Percentiles rank a stretch among this genome's conserved stretches.
Evolutionary conservation across 2,888 invertebrate species (phyloP).

Genomic region (Drosophila birchii): DNA sequence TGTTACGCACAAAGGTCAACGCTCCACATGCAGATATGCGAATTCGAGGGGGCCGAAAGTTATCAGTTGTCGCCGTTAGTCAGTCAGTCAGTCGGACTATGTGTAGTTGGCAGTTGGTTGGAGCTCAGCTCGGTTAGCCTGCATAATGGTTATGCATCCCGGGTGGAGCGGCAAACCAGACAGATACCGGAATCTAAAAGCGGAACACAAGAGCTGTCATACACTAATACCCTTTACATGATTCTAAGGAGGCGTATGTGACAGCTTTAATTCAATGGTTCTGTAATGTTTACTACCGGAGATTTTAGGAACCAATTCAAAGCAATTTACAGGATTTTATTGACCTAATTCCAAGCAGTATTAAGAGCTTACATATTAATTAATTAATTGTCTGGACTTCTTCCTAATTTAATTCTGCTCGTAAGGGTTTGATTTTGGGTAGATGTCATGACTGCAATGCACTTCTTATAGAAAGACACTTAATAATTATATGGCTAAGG

Average conservation of each 20-base stretch:
- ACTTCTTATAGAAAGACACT: neutral
- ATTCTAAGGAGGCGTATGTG: too few relatives aligned
- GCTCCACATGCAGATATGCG: constrained; percentile 8
- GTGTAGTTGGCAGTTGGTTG: neutral
- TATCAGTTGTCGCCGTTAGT: constrained; percentile 1
- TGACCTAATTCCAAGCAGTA: neutral
- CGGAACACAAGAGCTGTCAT: neutral
- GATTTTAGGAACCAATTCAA: neutral
- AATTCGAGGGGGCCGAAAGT: constrained; percentile 15
- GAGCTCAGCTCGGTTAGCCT: constrained; percentile 6
- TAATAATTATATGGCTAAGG: too few relatives aligned
- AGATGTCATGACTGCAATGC: too few relatives aligned
- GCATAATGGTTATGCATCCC: constrained; percentile 3
- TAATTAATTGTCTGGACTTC: neutral
- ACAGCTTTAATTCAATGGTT: neutral
- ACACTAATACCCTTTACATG: constrained; percentile 3
- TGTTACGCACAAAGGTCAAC: constrained; percentile 19
- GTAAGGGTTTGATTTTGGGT: neutral
- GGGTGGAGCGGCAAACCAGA: constrained; percentile 1
- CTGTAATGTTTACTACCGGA: neutral
- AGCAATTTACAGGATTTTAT: too few relatives aligned
- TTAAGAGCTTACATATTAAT: neutral
- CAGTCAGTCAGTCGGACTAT: constrained; percentile 14
- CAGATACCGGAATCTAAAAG: constrained; percentile 11
- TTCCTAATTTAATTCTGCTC: too few relatives aligned